A percentile compares a stretch with the other conserved stretches of the same genome.
Conservation (phyloP, 2,797 vertebrate genomes). For the Momotus momota region DNA sequence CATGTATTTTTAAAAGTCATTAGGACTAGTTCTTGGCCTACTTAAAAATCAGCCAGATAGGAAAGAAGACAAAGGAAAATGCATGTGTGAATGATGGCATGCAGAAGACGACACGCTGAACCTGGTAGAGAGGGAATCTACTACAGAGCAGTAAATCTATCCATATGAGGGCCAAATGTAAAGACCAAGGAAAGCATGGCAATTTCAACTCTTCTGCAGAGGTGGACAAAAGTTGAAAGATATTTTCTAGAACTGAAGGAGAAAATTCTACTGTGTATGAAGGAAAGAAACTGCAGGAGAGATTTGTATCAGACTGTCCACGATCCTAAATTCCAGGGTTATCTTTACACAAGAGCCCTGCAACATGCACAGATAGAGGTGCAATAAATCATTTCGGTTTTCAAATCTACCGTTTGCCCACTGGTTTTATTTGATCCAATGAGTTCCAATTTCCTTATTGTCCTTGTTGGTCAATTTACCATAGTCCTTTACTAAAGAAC, state of each 20-base stretch:
- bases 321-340: background rate
- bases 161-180: background rate
- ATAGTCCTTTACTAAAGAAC: background rate
- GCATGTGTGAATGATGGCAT: background rate
- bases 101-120: background rate
- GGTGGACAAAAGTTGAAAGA: background rate
- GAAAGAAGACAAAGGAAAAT: background rate
- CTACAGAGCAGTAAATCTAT: background rate
- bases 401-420: background rate
- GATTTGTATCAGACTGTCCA: background rate
- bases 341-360: background rate
- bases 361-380: background rate
- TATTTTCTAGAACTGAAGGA: background rate
- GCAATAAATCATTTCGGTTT: background rate
- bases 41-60: conserved; percentile 20
- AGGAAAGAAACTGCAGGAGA: background rate
- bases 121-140: background rate
- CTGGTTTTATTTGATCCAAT: background rate
- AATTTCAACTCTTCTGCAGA: background rate
- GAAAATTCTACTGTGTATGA: background rate
- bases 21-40: background rate
- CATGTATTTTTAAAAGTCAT: conserved; percentile 49
- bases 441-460: background rate
- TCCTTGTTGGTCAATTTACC: background rate
- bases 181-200: background rate